A percentile compares a stretch with the other conserved stretches of the same genome.
Conservation (phyloP, 2,888 invertebrate species). For the Erebia epiphron region DNA sequence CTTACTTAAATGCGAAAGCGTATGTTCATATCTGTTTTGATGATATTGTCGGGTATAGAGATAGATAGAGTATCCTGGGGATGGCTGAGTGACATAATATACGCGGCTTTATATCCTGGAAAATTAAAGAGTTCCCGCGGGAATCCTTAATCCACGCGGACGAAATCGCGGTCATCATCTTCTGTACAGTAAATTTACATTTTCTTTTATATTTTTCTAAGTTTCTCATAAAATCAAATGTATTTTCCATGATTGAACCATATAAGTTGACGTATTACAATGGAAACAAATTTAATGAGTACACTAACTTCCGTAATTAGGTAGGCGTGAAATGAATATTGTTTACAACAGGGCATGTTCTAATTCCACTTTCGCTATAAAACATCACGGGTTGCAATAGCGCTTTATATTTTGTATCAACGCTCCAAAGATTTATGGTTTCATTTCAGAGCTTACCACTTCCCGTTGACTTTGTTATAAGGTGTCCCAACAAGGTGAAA, state of each 20-base stretch:
- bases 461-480: slow-evolving; percentile 16
- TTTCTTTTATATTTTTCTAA: too few relatives aligned
- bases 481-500: slow-evolving; percentile 3
- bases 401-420: slow-evolving; percentile 29
- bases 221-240: too few relatives aligned
- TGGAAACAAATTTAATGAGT: slow-evolving; percentile 60
- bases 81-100: too few relatives aligned
- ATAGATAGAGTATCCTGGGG: too few relatives aligned
- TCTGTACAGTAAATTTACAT: too few relatives aligned
- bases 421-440: slow-evolving; percentile 33
- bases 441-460: slow-evolving; percentile 22
- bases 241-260: background rate
- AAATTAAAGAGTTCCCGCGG: too few relatives aligned
- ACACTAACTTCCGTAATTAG: slow-evolving; percentile 61
- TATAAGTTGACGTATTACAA: slow-evolving; percentile 28
- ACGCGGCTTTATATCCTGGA: too few relatives aligned
- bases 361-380: slow-evolving; percentile 49
- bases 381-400: slow-evolving; percentile 23
- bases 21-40: too few relatives aligned
- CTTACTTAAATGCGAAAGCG: too few relatives aligned
- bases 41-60: too few relatives aligned
- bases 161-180: too few relatives aligned
- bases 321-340: slow-evolving; percentile 64
- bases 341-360: slow-evolving; percentile 49
- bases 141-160: too few relatives aligned